Evolutionary conservation across 2,113 vertebrate species (phyloP).

Genomic region (Oryzias celebensis): DNA sequence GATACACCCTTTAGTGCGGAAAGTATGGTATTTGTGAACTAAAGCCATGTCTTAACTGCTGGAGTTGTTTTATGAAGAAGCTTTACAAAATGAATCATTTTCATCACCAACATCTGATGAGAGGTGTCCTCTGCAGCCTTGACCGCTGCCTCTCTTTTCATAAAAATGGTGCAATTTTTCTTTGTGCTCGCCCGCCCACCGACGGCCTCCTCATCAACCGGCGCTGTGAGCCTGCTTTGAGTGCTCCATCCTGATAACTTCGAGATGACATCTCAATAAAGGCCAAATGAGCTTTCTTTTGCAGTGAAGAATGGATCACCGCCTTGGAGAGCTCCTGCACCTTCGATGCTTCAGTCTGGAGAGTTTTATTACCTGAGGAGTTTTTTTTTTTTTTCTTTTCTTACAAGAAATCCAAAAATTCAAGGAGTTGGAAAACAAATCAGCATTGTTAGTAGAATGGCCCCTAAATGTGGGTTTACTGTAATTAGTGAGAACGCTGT

Average conservation of each 20-base stretch:
- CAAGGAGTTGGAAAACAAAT: no score
- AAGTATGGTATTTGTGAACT: neutral
- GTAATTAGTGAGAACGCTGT: no score
- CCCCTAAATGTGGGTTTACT: no score
- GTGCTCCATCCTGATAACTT: constrained; percentile 46
- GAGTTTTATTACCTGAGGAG: constrained; percentile 1
- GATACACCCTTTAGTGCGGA: no score
- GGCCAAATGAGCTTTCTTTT: constrained; percentile 41
- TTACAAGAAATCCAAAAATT: no score
- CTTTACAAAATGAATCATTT: constrained; percentile 2
- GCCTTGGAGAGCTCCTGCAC: constrained; percentile 16
- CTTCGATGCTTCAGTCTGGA: neutral
- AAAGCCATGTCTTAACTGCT: neutral
- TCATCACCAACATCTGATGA: constrained; percentile 12
- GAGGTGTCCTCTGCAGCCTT: constrained; percentile 21
- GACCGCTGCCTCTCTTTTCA: constrained; percentile 20
- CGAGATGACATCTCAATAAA: constrained; percentile 53
- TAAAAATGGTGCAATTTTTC: constrained; percentile 37
- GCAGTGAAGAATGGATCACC: constrained; percentile 13
- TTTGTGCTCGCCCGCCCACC: neutral
- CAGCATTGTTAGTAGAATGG: no score
- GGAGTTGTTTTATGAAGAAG: constrained; percentile 14
- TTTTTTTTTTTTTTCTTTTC: neutral
- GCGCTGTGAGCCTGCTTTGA: constrained; percentile 13
- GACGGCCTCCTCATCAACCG: constrained; percentile 11